Base-by-base conservation (phyloP, 2,888 invertebrate genomes). In the Drosophila nr. perissopoda region DNA sequence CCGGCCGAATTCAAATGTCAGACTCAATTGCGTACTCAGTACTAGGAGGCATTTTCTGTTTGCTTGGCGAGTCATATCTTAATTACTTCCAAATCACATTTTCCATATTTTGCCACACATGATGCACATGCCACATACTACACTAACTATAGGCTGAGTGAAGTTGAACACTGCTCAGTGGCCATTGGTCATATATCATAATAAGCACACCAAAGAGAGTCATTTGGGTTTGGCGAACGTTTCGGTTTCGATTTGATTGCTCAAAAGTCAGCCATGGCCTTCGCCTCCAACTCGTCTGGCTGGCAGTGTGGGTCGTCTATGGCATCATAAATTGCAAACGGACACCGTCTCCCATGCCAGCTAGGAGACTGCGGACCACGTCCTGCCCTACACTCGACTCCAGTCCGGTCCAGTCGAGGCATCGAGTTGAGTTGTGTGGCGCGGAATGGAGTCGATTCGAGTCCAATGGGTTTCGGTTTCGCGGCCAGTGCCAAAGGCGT, bases 251-350 rank as follows among this genome's bases (percentile, higher is more conserved):
- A 83, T 77, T 80, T 74, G 81, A 76, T 75, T 80, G 72, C 76
- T 70, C 74, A 74, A 74, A 79, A 82, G 82, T 82, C 79, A 79
- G 79, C 21, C 38, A 60, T 56, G 57, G 42, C 63, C 53, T 48
- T 21, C 53, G 49, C 69, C 59, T 48, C 38, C 60, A 27, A 10
- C 33, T 13, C 16, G 49, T 2, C n/a, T n/a, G 49, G 49, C 8
- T 8, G 8, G 8, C 4, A 25, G 46, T 38, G 62, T 63, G 76
- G 72, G 74, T 81, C 89, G 82, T 58, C 79, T 71, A 63, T 72
- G 80, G 77, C 76, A 70, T 60, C 91, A 91, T 91, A 91, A 91
- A 87, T 87, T 89, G 88, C 88, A 89, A 90, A 61, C 70, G 80
- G 82, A 90, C 56, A 66, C 82, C 76, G 54, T 64, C 68, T 70